Base-by-base conservation (phyloP, 2,113 vertebrate genomes). In the Sprattus sprattus region DNA sequence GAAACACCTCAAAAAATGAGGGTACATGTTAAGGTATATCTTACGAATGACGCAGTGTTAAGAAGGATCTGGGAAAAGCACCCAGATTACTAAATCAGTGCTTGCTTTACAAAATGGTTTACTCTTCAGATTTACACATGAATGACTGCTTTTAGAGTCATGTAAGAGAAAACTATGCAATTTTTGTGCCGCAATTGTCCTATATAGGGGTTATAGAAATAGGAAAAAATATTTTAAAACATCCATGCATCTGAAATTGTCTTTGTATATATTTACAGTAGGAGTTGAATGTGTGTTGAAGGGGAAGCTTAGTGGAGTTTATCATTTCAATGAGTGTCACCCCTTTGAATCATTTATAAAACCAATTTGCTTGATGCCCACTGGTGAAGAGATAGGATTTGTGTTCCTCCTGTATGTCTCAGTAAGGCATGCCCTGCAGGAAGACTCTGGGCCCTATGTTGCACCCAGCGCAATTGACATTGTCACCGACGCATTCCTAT, bases 311-410 rank as follows among this genome's bases (percentile, higher is more conserved):
- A 15, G 25, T 78, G 25, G 15, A 78, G 85, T 84, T 45, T 25
- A 57, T 85, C 67, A 75, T 52, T 81, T 83, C 85, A 86, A 88
- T 81, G 81, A 83, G 80, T 89, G 80, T 86, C 83, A 85, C 60
- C 82, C 87, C 83, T 86, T 86, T 87, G 88, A 86, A 88, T 89
- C 81, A 87, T 86, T 85, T 88, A 87, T 86, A 88, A 85, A 90
- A 89, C 82, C 88, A 86, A 87, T 88, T 87, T 90, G 90, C 90
- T 88, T 82, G 82, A 80, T 81, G 85, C 84, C 81, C 81, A 78
- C 25, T 80, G 87, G 46, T 80, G 81, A 87, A 82, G 57, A 87
- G 85, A 89, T 88, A 54, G 84, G 81, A 85, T 89, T 83, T 85
- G 20, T 52, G 81, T 87, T 86, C 81, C 87, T 46, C 44, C 49